Evolutionary conservation across 2,888 invertebrate genomes (phyloP).

Genomic region (Invenusta paracnida): DNA sequence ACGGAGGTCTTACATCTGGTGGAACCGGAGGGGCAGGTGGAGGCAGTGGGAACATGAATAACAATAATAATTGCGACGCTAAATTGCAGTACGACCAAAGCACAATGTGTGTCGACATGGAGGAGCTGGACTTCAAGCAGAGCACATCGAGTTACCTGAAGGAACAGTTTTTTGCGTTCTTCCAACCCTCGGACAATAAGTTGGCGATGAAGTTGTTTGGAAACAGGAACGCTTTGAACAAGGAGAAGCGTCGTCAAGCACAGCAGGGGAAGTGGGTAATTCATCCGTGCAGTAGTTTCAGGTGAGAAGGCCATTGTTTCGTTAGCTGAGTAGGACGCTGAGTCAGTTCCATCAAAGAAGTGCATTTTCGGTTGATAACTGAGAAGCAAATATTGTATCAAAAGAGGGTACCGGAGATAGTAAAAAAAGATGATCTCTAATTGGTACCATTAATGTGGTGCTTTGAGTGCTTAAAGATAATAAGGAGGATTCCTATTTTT

Average conservation of each 20-base stretch:
- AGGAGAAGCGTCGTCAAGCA: constrained; percentile 93
- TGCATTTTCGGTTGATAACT: too few relatives aligned
- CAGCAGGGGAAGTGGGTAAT: constrained; percentile 98
- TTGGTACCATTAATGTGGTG: too few relatives aligned
- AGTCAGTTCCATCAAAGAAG: too few relatives aligned
- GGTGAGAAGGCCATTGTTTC: too few relatives aligned
- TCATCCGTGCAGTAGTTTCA: constrained; percentile 98
- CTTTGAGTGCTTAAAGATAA: too few relatives aligned
- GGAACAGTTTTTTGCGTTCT: constrained; percentile 65
- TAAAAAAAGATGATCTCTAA: too few relatives aligned
- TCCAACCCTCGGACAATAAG: constrained; percentile 98
- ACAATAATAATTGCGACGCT: not conserved
- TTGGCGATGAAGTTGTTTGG: constrained; percentile 99
- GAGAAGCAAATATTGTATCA: too few relatives aligned
- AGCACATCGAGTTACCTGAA: constrained; percentile 49
- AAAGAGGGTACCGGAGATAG: too few relatives aligned
- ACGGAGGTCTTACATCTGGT: constrained; percentile 16
- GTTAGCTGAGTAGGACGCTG: too few relatives aligned
- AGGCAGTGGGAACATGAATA: too few relatives aligned
- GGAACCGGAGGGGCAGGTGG: not conserved
- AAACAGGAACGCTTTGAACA: constrained; percentile 95
- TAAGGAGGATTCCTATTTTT: too few relatives aligned
- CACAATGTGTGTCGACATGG: constrained; percentile 31
- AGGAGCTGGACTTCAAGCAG: constrained; percentile 42
- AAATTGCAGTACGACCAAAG: constrained; percentile 28